phyloP scores from a whole-genome alignment of 64 coral and sea anemone genomes.

The Stichodactyla helianthus region DNA sequence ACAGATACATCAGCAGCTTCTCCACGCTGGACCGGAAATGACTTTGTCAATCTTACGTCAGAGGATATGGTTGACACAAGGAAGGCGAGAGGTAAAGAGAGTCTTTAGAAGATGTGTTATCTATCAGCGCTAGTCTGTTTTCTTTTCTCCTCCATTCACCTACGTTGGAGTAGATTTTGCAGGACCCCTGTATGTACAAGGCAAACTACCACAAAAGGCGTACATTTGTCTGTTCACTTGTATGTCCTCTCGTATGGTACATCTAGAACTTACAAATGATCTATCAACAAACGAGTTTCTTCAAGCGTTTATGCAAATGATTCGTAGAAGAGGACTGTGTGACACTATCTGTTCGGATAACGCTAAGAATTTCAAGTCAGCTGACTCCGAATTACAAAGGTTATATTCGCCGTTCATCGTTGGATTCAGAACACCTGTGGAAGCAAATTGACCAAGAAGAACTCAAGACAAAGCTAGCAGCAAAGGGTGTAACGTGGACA shows the following conservation, averaged over 20 bases:
- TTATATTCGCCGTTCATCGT: constrained; percentile 3
- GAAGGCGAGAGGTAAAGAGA: constrained; percentile 21
- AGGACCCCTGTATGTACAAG: constrained; percentile 36
- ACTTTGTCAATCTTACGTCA: constrained; percentile 14
- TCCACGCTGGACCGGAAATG: constrained; percentile 29
- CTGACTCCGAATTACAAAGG: neutral
- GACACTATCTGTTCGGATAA: constrained; percentile 44
- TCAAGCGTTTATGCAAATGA: constrained; percentile 47
- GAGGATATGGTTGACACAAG: constrained; percentile 13
- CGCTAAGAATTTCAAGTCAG: constrained; percentile 33
- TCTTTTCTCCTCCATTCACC: constrained; percentile 3
- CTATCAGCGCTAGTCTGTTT: constrained; percentile 11
- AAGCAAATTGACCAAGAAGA: constrained; percentile 14
- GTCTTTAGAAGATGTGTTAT: constrained; percentile 17
- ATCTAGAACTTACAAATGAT: constrained; percentile 42
- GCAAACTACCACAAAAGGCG: neutral
- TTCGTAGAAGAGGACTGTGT: constrained; percentile 44
- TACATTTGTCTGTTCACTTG: constrained; percentile 43
- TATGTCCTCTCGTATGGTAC: constrained; percentile 25
- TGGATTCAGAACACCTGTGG: neutral
- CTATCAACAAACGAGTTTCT: constrained; percentile 35
- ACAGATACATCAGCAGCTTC: constrained; percentile 4
- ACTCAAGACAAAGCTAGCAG: constrained; percentile 10
- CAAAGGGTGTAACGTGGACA: constrained; percentile 26
- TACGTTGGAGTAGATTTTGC: constrained; percentile 56